Conservation (phyloP, 2,113 vertebrate genomes). For the Thalassoma bifasciatum region DNA sequence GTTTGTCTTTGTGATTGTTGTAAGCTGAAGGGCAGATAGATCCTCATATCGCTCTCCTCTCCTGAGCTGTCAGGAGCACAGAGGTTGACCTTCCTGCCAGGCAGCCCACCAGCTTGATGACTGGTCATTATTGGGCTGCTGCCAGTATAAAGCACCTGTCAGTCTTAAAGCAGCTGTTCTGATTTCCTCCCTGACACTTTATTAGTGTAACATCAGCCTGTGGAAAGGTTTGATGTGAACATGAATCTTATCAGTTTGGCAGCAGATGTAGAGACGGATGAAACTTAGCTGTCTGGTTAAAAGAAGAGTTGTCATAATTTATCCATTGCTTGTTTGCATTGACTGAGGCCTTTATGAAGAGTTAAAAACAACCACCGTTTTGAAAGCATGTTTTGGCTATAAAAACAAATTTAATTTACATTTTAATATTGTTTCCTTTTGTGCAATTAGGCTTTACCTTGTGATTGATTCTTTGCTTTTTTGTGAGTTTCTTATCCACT, state of each 20-base stretch:
- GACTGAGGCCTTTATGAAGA: background rate
- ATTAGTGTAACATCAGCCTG: background rate
- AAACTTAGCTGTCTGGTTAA: background rate
- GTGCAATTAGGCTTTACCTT: background rate
- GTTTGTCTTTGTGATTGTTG: conserved; percentile 20
- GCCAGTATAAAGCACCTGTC: conserved; percentile 19
- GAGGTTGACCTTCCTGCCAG: conserved; percentile 34
- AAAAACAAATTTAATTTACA: too few species aligned
- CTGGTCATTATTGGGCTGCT: conserved; percentile 20
- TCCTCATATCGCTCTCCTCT: background rate
- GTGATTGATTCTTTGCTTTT: background rate
- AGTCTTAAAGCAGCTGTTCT: conserved; percentile 7
- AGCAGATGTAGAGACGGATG: background rate
- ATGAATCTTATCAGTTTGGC: background rate
- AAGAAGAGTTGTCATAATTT: conserved; percentile 16
- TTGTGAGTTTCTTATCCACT: conserved; percentile 9
- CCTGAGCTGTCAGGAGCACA: conserved; percentile 12
- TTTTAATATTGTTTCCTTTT: background rate
- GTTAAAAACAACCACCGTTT: background rate
- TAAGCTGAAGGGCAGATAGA: conserved; percentile 14
- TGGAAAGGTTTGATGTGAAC: background rate
- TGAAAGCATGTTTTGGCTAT: too few species aligned
- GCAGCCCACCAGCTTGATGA: conserved; percentile 9
- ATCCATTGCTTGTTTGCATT: background rate
- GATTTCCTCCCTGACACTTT: background rate